Percentiles rank a stretch among this genome's conserved stretches.
Evolutionary conservation across 2,113 vertebrate species (phyloP).

Genomic region (Pseudonaja textilis): DNA sequence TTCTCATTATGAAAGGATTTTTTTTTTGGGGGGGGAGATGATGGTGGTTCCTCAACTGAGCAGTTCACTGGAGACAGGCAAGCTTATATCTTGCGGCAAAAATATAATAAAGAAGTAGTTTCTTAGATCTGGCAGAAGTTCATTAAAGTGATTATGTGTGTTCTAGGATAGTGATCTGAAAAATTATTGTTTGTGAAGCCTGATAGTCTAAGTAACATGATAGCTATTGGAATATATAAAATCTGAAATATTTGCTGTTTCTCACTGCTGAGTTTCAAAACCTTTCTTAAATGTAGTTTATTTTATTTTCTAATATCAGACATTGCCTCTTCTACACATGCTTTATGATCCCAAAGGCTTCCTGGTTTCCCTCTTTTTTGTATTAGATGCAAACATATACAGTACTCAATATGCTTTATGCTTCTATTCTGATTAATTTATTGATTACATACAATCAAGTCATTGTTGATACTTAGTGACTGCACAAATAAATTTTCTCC

Average conservation of each 20-base stretch:
- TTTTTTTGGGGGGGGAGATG: slow-evolving; percentile 34
- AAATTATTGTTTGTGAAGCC: slow-evolving; percentile 40
- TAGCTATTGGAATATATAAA: slow-evolving; percentile 13
- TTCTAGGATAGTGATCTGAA: slow-evolving; percentile 37
- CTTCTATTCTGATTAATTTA: neutral
- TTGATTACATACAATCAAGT: neutral
- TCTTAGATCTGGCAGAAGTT: slow-evolving; percentile 56
- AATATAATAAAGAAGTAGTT: slow-evolving; percentile 59
- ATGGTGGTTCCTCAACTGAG: slow-evolving; percentile 46
- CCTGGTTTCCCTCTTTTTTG: neutral
- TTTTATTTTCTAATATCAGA: neutral
- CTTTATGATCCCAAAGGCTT: neutral
- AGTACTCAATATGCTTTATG: neutral
- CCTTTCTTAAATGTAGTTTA: slow-evolving; percentile 10
- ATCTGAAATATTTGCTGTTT: neutral
- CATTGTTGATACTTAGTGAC: neutral
- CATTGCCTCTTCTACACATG: neutral
- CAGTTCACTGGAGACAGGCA: slow-evolving; percentile 48
- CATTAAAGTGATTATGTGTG: slow-evolving; percentile 58
- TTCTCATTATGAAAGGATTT: slow-evolving; percentile 52
- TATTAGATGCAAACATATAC: neutral
- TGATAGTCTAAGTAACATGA: slow-evolving; percentile 36
- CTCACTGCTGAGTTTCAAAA: slow-evolving; percentile 5
- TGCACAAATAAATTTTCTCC: neutral
- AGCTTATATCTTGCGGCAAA: slow-evolving; percentile 60